Conservation (phyloP, 2,113 vertebrate genomes). For the Ameiurus melas region DNA sequence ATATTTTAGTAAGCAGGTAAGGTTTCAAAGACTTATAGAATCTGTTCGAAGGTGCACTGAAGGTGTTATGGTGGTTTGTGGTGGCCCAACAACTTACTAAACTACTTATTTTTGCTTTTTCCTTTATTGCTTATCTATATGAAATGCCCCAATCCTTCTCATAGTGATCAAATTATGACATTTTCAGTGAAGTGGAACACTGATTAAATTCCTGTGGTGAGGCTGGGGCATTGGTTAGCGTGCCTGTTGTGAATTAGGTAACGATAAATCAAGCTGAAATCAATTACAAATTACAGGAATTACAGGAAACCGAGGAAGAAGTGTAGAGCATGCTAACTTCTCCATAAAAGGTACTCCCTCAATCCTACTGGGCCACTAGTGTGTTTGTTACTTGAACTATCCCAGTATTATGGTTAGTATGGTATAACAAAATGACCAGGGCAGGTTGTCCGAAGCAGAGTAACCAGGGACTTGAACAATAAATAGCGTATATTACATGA, state of each 20-base stretch:
- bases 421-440: neutral
- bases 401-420: neutral
- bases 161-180: conserved; percentile 30
- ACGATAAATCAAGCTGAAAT: conserved; percentile 41
- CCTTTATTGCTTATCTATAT: neutral
- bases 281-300: conserved; percentile 18
- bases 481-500: conserved; percentile 63
- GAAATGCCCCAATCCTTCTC: conserved; percentile 10
- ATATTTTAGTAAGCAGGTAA: too few relatives aligned
- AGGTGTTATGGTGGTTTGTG: neutral
- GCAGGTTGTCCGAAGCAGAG: conserved; percentile 23
- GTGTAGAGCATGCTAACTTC: neutral
- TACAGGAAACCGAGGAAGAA: neutral
- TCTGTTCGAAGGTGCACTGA: neutral
- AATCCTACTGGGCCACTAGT: neutral
- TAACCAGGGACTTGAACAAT: conserved; percentile 44
- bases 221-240: neutral
- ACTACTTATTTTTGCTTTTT: neutral
- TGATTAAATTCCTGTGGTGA: conserved; percentile 32
- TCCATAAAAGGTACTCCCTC: neutral
- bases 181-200: conserved; percentile 37
- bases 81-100: neutral
- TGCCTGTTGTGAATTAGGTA: conserved; percentile 23
- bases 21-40: neutral
- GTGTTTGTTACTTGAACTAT: neutral